Percentiles rank a stretch among this genome's conserved stretches.
Evolutionary conservation across 2,888 invertebrate species (phyloP).

Genomic region (Torymus auratus): DNA sequence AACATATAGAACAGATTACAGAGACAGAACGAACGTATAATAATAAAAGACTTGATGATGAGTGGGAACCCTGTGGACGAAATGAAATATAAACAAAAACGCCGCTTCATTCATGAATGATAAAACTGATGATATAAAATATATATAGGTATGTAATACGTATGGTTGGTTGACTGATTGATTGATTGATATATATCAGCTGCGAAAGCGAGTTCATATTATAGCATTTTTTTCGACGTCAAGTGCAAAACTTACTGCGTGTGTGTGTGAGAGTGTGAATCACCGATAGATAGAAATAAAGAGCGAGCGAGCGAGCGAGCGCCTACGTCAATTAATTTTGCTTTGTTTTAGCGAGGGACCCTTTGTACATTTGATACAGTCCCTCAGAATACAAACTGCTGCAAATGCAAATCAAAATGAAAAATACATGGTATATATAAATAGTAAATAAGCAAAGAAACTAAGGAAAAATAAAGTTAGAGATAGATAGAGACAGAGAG

Average conservation of each 20-base stretch:
- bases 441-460: slow-evolving; percentile 22
- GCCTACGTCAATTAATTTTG: slow-evolving; percentile 70
- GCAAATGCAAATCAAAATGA: slow-evolving; percentile 62
- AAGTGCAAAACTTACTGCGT: slow-evolving; percentile 67
- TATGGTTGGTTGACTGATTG: no score
- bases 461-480: not conserved
- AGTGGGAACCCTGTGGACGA: slow-evolving; percentile 72
- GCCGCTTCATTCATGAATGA: slow-evolving; percentile 18
- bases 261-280: no score
- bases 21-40: not conserved
- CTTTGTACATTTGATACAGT: slow-evolving; percentile 68
- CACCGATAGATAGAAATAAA: no score
- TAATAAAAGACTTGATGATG: slow-evolving; percentile 61
- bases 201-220: not conserved
- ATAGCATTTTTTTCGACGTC: slow-evolving; percentile 6
- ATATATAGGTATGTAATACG: no score
- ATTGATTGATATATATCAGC: no score
- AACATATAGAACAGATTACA: no score
- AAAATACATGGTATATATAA: slow-evolving; percentile 11
- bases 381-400: slow-evolving; percentile 68
- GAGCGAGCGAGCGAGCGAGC: slow-evolving; percentile 60
- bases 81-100: slow-evolving; percentile 52
- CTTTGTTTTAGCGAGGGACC: slow-evolving; percentile 67
- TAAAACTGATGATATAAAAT: not conserved
- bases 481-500: no score